These are phyloP conservation scores for Epinephelus lanceolatus DNA, from an alignment of 2,113 vertebrate species.

Conservation along the genomic window DNA sequence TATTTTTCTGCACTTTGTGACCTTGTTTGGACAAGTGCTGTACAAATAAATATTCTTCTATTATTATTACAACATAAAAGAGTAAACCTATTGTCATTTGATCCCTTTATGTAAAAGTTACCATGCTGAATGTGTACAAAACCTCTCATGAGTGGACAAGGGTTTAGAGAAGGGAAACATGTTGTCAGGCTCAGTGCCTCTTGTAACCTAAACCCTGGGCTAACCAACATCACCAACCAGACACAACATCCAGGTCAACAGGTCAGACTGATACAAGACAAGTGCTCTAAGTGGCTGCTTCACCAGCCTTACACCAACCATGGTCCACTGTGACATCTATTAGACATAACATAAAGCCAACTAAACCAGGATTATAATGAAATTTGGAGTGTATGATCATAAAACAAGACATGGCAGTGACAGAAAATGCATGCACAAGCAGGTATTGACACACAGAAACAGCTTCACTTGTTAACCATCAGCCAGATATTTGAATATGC, in stretches of 20 bases:
- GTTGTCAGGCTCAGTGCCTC: constrained; percentile 23
- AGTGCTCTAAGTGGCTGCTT: constrained; percentile 12
- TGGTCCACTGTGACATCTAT: background rate
- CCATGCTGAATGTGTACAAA: background rate
- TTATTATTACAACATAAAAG: too few species aligned
- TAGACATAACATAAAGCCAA: background rate
- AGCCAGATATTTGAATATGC: constrained; percentile 38
- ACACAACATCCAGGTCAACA: constrained; percentile 62
- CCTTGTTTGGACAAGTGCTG: too few species aligned
- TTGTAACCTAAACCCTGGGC: constrained; percentile 20
- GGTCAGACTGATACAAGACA: constrained; percentile 62
- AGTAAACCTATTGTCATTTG: background rate
- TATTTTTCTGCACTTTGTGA: too few species aligned
- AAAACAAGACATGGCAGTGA: background rate
- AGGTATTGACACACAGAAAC: background rate
- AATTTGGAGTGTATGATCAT: background rate
- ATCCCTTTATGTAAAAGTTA: background rate
- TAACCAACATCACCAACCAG: constrained; percentile 20
- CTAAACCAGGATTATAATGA: background rate
- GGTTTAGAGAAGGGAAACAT: background rate
- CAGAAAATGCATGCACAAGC: background rate
- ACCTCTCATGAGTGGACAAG: background rate
- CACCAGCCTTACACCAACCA: background rate
- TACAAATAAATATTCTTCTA: too few species aligned
- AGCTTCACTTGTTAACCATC: constrained; percentile 9